Evolutionary conservation across 2,888 invertebrate genomes (phyloP), one percentile per base, ranked within the genome.

Genomic region (Xestoiulus laeticollis): DNA sequence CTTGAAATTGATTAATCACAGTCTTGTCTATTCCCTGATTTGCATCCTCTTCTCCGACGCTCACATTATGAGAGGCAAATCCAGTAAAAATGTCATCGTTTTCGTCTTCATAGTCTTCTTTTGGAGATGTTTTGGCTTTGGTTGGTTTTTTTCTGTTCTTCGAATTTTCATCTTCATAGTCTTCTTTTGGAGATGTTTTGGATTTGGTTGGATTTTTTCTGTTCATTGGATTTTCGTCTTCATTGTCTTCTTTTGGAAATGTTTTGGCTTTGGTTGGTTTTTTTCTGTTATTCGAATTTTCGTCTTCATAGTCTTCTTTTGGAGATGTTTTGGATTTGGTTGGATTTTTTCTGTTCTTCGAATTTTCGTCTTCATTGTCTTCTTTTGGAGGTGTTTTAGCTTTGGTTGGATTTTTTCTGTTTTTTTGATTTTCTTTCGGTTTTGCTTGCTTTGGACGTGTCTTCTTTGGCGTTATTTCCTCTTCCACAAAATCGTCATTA

Each of bases 11-110:
- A n/a, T n/a, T 82, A 14, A 8, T 2, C 22, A 82, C 3, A n/a
- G 26, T 16, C 19, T 12, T 22, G 4, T 12, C 32, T n/a, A 10
- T 32, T 4, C 32, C 82, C n/a, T 26, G 32, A 14, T 32, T 26
- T 4, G 82, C 82, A n/a, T 82, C 82, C n/a, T 82, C 82, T 82
- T 82, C 82, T n/a, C 82, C 82, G 3, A 14, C 82, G 10, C 82
- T 82, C 0, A 82, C 82, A 22, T 82, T 82, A 22, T 82, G 82
- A 10, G 14, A 14, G 32, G 82, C 82, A 3, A 30, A n/a, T 12
- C 82, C 82, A 48, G 14, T 38, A 38, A 38, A 6, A 14, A 14
- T 19, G 48, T 48, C 14, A 16, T 48, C 48, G 14, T 48, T 6
- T 19, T 48, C 48, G 12, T 48, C 48, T 48, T 48, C 48, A 14